Evolutionary conservation across 2,888 invertebrate species (phyloP).

Genomic region (Iphiclides podalirius): DNA sequence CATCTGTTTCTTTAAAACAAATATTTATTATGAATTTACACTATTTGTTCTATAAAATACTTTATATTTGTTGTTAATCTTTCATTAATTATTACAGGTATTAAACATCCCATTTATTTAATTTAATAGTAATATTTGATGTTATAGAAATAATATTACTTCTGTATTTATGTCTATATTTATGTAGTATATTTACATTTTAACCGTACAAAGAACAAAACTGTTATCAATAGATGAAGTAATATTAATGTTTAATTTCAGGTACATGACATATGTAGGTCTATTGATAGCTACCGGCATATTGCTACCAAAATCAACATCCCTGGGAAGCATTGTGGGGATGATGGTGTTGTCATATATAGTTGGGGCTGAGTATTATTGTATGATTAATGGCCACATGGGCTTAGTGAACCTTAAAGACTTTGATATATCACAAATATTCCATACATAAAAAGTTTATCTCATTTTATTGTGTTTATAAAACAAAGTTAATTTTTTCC

Average conservation of each 20-base stretch:
- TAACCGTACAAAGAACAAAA: background rate
- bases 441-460: constrained; percentile 39
- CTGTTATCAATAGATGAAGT: too few relatives aligned
- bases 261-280: constrained; percentile 92
- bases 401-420: constrained; percentile 59
- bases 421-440: constrained; percentile 54
- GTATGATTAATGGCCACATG: constrained; percentile 76
- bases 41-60: too few relatives aligned
- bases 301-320: constrained; percentile 89
- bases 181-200: too few relatives aligned
- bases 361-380: constrained; percentile 89
- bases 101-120: too few relatives aligned
- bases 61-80: too few relatives aligned
- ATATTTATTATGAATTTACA: too few relatives aligned
- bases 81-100: too few relatives aligned
- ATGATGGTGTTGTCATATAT: constrained; percentile 90
- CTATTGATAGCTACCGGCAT: constrained; percentile 92
- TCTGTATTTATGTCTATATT: too few relatives aligned
- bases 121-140: too few relatives aligned
- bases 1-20: too few relatives aligned
- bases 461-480: background rate
- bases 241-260: constrained; percentile 34
- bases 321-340: constrained; percentile 88
- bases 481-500: background rate
- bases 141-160: too few relatives aligned